Evolutionary conservation across 2,888 invertebrate species (phyloP).

Genomic region (Ophraella communa): DNA sequence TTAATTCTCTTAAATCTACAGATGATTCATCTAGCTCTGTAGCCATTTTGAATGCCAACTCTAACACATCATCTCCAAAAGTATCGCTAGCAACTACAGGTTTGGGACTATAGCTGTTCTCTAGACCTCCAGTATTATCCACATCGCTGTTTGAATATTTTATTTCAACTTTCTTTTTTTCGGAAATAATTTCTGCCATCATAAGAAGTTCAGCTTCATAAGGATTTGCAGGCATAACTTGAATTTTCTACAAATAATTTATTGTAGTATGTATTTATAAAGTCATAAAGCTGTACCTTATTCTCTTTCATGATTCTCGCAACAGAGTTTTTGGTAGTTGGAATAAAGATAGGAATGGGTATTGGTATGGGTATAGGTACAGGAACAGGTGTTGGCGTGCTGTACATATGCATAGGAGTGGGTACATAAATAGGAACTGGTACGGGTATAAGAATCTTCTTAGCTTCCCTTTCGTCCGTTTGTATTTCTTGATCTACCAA

Average conservation of each 20-base stretch:
- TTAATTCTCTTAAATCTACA: conserved; percentile 81
- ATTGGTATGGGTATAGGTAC: conserved; percentile 87
- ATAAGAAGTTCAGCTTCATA: conserved; percentile 90
- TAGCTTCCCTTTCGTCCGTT: conserved; percentile 71
- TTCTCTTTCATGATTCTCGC: conserved; percentile 89
- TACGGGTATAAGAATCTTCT: conserved; percentile 77
- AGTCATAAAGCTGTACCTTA: conserved; percentile 63
- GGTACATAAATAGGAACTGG: conserved; percentile 91
- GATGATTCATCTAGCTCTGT: conserved; percentile 85
- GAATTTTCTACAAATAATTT: conserved; percentile 68
- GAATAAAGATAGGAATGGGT: conserved; percentile 89
- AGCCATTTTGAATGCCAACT: conserved; percentile 87
- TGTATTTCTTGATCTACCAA: conserved; percentile 71
- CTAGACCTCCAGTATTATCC: conserved; percentile 52
- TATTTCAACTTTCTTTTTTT: conserved; percentile 80
- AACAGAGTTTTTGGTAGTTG: conserved; percentile 85
- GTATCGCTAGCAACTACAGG: conserved; percentile 64
- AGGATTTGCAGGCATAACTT: conserved; percentile 88
- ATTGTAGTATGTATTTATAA: conserved; percentile 47
- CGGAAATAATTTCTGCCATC: conserved; percentile 96
- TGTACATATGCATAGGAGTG: conserved; percentile 86
- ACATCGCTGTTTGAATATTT: conserved; percentile 76
- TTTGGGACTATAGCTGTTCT: conserved; percentile 69
- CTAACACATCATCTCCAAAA: conserved; percentile 83
- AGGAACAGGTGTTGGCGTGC: conserved; percentile 82